phyloP scores from a whole-genome alignment of 2,797 vertebrate genomes.

The Rhincodon typus region DNA sequence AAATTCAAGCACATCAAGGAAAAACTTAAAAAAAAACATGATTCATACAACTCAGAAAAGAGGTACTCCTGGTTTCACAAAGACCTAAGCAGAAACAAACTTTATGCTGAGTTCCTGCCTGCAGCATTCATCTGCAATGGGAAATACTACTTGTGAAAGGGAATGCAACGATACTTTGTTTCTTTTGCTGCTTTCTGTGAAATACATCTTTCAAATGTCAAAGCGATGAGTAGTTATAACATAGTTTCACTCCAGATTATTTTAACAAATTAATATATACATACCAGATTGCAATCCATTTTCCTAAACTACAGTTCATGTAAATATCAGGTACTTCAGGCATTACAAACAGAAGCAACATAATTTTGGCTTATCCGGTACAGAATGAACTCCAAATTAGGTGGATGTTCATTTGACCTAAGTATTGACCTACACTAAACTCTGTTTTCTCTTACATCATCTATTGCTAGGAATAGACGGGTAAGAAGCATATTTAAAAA shows the following conservation, averaged over 20 bases:
- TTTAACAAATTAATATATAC: background rate
- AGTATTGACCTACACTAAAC: background rate
- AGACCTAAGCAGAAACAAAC: slow-evolving; percentile 3
- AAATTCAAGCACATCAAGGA: background rate
- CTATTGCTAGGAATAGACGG: background rate
- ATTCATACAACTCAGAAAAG: background rate
- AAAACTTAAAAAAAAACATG: background rate
- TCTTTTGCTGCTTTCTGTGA: background rate
- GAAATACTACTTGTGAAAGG: background rate
- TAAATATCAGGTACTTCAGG: slow-evolving; percentile 7
- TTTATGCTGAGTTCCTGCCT: background rate
- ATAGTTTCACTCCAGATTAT: background rate
- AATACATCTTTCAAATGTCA: slow-evolving; percentile 14
- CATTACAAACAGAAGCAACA: background rate
- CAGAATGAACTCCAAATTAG: slow-evolving; percentile 19
- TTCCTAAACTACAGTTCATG: slow-evolving; percentile 27
- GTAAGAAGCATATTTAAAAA: background rate
- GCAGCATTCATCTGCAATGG: background rate
- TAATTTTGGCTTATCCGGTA: background rate
- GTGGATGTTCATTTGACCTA: background rate
- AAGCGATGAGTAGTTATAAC: background rate
- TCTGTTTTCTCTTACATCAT: background rate
- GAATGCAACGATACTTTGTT: background rate
- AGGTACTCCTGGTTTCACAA: slow-evolving; percentile 2
- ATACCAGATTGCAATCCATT: background rate